These are phyloP conservation scores for Lagopus muta DNA, from an alignment of 2,113 vertebrate genomes.

Conservation along the genomic window DNA sequence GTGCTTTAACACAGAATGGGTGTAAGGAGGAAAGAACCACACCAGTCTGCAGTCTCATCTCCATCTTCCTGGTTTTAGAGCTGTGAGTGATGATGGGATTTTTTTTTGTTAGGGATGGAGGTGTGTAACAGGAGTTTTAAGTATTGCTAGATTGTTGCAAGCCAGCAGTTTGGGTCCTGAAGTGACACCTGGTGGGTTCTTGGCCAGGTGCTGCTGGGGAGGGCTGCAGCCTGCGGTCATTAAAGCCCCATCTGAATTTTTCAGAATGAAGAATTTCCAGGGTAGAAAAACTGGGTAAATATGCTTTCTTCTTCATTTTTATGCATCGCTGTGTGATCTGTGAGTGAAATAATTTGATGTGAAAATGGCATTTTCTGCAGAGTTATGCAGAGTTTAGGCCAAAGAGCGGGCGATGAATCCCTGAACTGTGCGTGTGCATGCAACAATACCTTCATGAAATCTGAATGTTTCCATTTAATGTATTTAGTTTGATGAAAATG, in stretches of 20 bases:
- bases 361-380: background rate
- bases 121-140: background rate
- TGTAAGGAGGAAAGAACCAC: background rate
- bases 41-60: background rate
- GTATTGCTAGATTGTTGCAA: background rate
- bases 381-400: background rate
- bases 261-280: background rate
- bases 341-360: background rate
- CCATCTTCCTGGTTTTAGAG: background rate
- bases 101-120: background rate
- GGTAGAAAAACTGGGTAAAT: background rate
- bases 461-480: background rate
- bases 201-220: background rate
- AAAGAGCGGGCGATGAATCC: background rate
- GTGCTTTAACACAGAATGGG: background rate
- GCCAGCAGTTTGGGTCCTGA: background rate
- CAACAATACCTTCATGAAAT: background rate
- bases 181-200: background rate
- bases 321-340: background rate
- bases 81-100: background rate
- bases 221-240: background rate
- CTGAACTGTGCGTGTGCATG: rapidly evolving
- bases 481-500: background rate
- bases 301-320: background rate
- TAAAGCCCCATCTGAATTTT: background rate